Base-by-base conservation (phyloP, 2,797 vertebrate species). In the Eupleurogrammus muticus region DNA sequence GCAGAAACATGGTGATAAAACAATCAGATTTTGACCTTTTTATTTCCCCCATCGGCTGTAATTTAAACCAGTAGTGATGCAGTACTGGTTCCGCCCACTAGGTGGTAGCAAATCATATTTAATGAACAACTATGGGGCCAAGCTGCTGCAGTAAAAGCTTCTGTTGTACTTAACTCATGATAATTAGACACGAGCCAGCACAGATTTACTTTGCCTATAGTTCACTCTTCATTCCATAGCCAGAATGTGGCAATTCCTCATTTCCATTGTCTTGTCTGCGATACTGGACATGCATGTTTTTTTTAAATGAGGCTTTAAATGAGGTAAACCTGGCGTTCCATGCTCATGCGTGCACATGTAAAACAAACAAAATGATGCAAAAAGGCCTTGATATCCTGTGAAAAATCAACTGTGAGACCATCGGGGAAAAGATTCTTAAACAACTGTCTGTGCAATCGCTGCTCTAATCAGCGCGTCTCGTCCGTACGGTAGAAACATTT, bases 91-190 rank as follows among this genome's bases (percentile, higher is more conserved):
- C 16, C 38, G 32, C 66, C 88, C 88, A 78, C 79, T 85, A 92
- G 91, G 80, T 87, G 83, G 70, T 66, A 59, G 42, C 69, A 85
- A 47, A 84, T 64, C 38, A 4, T 56, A n/a, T 40, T 63, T 68
- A 53, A 61, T 74, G 2, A 12, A 24, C 10, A 57, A 9, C 2
- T 9, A 11, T 5, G 48, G 1, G 13, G 54, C 2, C 8, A 19
- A n/a, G n/a, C n/a, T n/a, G n/a, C n/a, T n/a, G n/a, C n/a, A n/a
- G n/a, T n/a, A n/a, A n/a, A n/a, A n/a, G n/a, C n/a, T n/a, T n/a
- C n/a, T n/a, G n/a, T n/a, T n/a, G n/a, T n/a, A n/a, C n/a, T n/a
- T n/a, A n/a, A n/a, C n/a, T n/a, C n/a, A n/a, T n/a, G 5, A 19
- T 42, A 48, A 66, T 5, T 17, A 21, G 20, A 16, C 16, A 40